Evolutionary conservation across 64 coral and sea anemone genomes (phyloP), one percentile per base, ranked within the genome.

Genomic region (Platygyra sinensis): DNA sequence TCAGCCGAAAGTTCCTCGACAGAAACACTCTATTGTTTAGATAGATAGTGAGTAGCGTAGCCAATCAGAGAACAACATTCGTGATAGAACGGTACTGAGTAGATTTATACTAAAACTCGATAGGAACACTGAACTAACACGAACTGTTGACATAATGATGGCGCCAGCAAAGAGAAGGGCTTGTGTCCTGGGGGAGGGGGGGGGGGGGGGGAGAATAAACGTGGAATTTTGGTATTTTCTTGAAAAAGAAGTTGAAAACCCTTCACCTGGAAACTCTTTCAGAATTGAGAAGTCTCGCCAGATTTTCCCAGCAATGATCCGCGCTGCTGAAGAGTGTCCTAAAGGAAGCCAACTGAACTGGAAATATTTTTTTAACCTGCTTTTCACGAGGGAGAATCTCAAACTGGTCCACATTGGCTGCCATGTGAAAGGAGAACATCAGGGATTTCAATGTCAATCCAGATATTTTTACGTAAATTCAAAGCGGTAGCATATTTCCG

Each of bases 211-310:
- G n/a, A n/a, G n/a, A n/a, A n/a, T n/a, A n/a, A n/a, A n/a, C n/a
- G n/a, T n/a, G n/a, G n/a, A n/a, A n/a, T n/a, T 36, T 36, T 36
- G 33, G 33, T 46, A 5, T 46, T 46, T 46, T 46, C 39, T 46
- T 46, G 39, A 46, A 46, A 46, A 46, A 46, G 6, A 46, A 46
- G 7, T 46, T 46, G 3, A 46, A 5, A 24, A 78, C 28, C 7
- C 15, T 8, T 78, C 24, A n/a, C 65, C 24, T 69, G 65, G 22
- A 33, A 77, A 52, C 20, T 87, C 28, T 93, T 97, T 17, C 78
- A 99, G 97, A 22, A 90, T 99, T 88, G 97, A 99, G 69, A 99
- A 99, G 80, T 99, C 97, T 42, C 82, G 97, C 13, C 87, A 99
- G 88, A 81, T 99, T 32, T 86, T 99, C 4, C 97, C 97, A 42